Evolutionary conservation across 2,113 vertebrate genomes (phyloP).

Genomic region (Notothenia coriiceps): DNA sequence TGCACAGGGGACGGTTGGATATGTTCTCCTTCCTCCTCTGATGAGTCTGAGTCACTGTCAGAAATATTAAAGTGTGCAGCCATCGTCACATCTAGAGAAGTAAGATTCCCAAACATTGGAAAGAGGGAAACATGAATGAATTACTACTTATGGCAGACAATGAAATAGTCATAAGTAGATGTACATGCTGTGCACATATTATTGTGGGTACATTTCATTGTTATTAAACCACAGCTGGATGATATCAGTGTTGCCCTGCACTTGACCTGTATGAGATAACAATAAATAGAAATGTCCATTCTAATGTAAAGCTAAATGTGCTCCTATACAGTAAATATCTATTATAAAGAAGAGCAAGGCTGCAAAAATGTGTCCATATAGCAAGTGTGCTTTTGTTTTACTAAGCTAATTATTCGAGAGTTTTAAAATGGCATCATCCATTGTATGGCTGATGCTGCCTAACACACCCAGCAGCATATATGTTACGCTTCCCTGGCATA

Average conservation of each 20-base stretch:
- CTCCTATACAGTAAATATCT: background rate
- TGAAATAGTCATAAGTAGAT: background rate
- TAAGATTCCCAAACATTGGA: background rate
- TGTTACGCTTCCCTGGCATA: background rate
- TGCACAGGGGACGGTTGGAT: background rate
- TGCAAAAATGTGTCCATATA: background rate
- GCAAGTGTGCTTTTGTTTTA: background rate
- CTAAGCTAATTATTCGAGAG: background rate
- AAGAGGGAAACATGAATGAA: too few relatives aligned
- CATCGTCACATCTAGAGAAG: conserved; percentile 80
- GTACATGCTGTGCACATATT: background rate
- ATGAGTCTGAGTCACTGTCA: conserved; percentile 82
- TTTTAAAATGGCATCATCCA: conserved; percentile 50
- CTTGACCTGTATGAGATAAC: conserved; percentile 1
- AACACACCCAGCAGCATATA: conserved; percentile 59
- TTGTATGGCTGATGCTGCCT: conserved; percentile 1
- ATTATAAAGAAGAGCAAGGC: background rate
- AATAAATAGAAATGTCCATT: background rate
- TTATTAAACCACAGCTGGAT: background rate
- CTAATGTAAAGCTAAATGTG: background rate
- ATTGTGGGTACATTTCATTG: background rate
- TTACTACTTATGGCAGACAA: background rate
- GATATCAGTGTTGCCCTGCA: background rate
- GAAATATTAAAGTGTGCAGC: conserved; percentile 79
- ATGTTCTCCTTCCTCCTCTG: conserved; percentile 67